Percentiles rank a stretch among this genome's conserved stretches.
These are phyloP conservation scores for Arctopsyche grandis DNA, from an alignment of 1,140 invertebrate species.

Conservation along the genomic window DNA sequence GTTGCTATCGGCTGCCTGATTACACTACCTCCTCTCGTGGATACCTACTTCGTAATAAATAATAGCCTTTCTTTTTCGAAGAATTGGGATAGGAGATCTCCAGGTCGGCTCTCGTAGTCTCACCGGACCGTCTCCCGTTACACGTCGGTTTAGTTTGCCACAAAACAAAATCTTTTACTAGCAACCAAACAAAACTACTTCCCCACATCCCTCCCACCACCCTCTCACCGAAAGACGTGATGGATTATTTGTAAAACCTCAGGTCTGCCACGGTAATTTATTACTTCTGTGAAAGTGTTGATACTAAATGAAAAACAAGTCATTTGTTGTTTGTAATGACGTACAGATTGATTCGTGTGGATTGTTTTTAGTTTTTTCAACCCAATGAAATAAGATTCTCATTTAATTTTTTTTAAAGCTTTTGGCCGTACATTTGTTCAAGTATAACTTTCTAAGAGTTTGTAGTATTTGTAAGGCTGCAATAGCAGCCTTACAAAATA, in stretches of 20 bases:
- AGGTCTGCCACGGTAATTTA: constrained; percentile 36
- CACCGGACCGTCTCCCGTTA: not conserved
- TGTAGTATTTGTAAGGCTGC: no score
- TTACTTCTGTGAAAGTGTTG: constrained; percentile 22
- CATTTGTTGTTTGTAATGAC: constrained; percentile 32
- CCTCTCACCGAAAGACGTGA: constrained; percentile 11
- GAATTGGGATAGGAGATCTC: constrained; percentile 3
- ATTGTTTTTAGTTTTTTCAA: no score
- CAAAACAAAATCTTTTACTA: constrained; percentile 34
- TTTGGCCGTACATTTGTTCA: no score
- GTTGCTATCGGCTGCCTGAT: constrained; percentile 29
- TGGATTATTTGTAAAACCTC: constrained; percentile 41
- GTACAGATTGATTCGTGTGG: not conserved
- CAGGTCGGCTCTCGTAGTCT: constrained; percentile 11
- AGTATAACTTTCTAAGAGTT: no score
- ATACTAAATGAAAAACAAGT: constrained; percentile 40
- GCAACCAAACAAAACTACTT: not conserved
- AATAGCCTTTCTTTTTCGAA: constrained; percentile 41
- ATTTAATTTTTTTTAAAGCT: no score
- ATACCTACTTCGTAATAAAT: constrained; percentile 37
- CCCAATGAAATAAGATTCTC: no score
- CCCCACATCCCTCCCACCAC: no score
- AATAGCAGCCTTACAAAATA: no score
- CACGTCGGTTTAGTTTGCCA: not conserved
- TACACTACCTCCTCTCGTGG: constrained; percentile 12